These are phyloP conservation scores for Thalpophila matura DNA, from an alignment of 2,888 invertebrate genomes.

Conservation along the genomic window DNA sequence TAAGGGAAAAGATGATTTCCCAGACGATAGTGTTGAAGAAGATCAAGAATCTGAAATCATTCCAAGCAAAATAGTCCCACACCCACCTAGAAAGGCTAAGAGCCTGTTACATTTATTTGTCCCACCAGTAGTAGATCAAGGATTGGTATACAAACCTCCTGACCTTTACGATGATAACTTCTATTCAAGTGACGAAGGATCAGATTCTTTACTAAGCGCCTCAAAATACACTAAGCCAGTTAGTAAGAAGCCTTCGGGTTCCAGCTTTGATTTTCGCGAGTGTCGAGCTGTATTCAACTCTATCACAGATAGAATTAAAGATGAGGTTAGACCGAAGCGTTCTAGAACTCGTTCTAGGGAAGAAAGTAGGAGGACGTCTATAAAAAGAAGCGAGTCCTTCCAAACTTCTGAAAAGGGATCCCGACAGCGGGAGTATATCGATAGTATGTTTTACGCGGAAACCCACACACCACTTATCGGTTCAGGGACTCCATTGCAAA, in stretches of 20 bases:
- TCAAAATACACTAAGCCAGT: conserved; percentile 86
- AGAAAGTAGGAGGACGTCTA: conserved; percentile 76
- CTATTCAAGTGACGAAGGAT: conserved; percentile 92
- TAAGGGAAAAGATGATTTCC: conserved; percentile 85
- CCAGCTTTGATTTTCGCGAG: conserved; percentile 86
- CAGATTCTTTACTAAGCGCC: conserved; percentile 93
- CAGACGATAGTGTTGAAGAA: conserved; percentile 86
- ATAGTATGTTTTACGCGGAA: conserved; percentile 91
- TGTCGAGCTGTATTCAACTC: conserved; percentile 91
- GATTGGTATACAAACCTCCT: conserved; percentile 88
- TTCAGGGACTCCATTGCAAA: conserved; percentile 66
- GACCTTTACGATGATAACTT: conserved; percentile 90
- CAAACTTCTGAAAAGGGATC: conserved; percentile 86
- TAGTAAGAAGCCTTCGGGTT: conserved; percentile 77
- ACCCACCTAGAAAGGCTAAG: conserved; percentile 94
- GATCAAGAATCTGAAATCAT: conserved; percentile 93
- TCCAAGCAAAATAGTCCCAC: conserved; percentile 94
- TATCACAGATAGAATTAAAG: conserved; percentile 88
- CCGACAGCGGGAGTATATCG: conserved; percentile 88
- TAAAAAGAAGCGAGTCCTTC: conserved; percentile 88
- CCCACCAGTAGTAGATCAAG: conserved; percentile 91
- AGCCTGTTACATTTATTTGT: conserved; percentile 93
- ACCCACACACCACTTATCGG: conserved; percentile 79
- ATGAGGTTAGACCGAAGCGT: conserved; percentile 76
- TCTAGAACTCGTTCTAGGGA: conserved; percentile 84